Evolutionary conservation across 2,888 invertebrate species (phyloP), one percentile per base, ranked within the genome.

Genomic region (Alentia gelatinosa): DNA sequence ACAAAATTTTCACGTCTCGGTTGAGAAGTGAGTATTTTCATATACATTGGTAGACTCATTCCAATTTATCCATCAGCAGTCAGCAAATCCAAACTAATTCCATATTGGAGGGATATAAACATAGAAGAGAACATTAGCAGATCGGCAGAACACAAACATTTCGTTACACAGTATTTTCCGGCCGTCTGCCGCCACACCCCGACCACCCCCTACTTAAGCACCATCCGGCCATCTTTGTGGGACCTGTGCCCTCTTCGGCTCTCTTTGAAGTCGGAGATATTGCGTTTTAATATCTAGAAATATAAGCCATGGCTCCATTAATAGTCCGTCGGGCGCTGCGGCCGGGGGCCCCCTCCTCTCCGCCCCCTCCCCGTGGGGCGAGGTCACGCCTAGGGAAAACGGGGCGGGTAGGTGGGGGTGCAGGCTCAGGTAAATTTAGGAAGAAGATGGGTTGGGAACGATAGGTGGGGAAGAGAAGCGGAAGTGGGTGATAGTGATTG

Each of bases 231-330:
- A 83, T 83, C 83, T 83, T 83, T 35, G 39, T 39, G 39, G 37
- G 42, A 86, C 86, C 86, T 30, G 86, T 47, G 86, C 30, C 42
- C 86, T 86, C 86, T 35, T 50, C 47, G 30, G 86, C 26, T 19
- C 47, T 47, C 86, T 86, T 86, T 86, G 86, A 86, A 86, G 86
- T 86, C 47, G 86, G 86, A 86, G 86, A 86, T 86, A 86, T 86
- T 86, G 86, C 86, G 86, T 47, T 86, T 86, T 86, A 86, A 86
- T 86, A 86, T 47, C 42, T 35, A 47, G 86, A 86, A 86, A 86
- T 86, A 86, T 86, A 86, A 86, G 47, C 42, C 86, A 47, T 12
- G 35, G 30, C 33, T 0, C 86, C 86, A 86, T 86, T 86, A 86
- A 30, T 47, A 30, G 83, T 23, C n/a, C 39, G n/a, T n/a, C n/a